phyloP scores from a whole-genome alignment of 2,888 invertebrate species.

The Ennomos quercinarius region DNA sequence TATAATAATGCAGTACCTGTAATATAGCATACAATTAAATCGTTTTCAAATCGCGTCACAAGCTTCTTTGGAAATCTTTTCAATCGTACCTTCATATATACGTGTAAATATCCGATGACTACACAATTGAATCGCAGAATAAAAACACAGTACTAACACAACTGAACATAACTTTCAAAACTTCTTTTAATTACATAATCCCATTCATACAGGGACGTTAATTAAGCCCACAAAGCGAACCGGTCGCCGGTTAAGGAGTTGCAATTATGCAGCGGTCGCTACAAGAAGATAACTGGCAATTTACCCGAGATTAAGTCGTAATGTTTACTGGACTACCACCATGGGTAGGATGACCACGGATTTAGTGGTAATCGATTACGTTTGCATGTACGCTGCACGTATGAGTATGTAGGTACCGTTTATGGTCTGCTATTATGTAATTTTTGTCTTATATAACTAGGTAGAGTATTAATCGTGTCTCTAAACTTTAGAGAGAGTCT shows the following conservation, averaged over 20 bases:
- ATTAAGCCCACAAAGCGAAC: conserved; percentile 49
- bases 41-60: too few relatives aligned
- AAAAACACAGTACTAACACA: background rate
- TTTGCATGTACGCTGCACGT: too few relatives aligned
- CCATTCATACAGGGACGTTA: conserved; percentile 35
- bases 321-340: conserved; percentile 63
- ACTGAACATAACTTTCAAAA: conserved; percentile 8
- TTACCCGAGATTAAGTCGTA: conserved; percentile 74
- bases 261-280: conserved; percentile 61
- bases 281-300: conserved; percentile 68
- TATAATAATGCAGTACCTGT: too few relatives aligned
- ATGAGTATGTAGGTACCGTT: too few relatives aligned
- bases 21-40: too few relatives aligned
- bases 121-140: background rate
- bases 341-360: conserved; percentile 44
- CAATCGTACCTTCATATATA: too few relatives aligned
- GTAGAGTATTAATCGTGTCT: too few relatives aligned
- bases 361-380: conserved; percentile 1
- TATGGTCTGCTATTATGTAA: too few relatives aligned
- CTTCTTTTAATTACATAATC: conserved; percentile 6
- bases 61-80: too few relatives aligned
- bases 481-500: too few relatives aligned
- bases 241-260: conserved; percentile 46
- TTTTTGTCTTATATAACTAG: too few relatives aligned
- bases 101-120: too few relatives aligned